Evolutionary conservation across 2,888 invertebrate genomes (phyloP).

Genomic region (Megaustenia siamemsis): DNA sequence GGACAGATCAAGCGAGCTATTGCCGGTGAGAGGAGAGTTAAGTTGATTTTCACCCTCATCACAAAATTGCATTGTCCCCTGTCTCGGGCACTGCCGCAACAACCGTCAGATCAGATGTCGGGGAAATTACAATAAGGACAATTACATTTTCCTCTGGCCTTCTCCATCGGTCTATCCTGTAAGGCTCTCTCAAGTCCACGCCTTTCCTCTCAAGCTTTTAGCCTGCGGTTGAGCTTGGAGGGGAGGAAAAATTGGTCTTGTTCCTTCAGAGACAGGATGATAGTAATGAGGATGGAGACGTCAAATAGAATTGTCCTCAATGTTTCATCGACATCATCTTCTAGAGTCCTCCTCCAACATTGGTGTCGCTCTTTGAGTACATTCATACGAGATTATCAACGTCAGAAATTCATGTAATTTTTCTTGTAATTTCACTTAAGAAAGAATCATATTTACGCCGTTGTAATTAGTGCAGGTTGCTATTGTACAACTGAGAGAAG

Average conservation of each 20-base stretch:
- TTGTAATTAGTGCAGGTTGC: too few species aligned
- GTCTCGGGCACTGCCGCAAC: slow-evolving; percentile 37
- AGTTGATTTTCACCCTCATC: slow-evolving; percentile 54
- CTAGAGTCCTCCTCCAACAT: too few species aligned
- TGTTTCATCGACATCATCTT: slow-evolving; percentile 3
- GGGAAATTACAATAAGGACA: slow-evolving; percentile 53
- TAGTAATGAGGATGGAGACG: slow-evolving; percentile 37
- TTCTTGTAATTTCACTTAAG: too few species aligned
- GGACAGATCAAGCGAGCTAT: slow-evolving; percentile 52
- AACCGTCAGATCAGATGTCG: slow-evolving; percentile 53
- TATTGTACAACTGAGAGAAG: too few species aligned
- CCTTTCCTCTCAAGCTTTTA: slow-evolving; percentile 19
- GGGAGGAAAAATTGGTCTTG: slow-evolving; percentile 26
- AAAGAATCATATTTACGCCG: too few species aligned
- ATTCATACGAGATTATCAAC: background rate
- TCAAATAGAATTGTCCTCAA: slow-evolving; percentile 32
- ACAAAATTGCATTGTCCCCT: slow-evolving; percentile 53
- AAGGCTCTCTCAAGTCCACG: background rate
- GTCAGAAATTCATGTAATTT: background rate
- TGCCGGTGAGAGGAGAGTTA: slow-evolving; percentile 43
- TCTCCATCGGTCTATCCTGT: slow-evolving; percentile 1
- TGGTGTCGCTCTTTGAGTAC: too few species aligned
- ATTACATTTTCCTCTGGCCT: slow-evolving; percentile 47
- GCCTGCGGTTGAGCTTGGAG: slow-evolving; percentile 28
- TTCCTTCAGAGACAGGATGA: slow-evolving; percentile 14